Evolutionary conservation across 2,797 vertebrate species (phyloP).

Genomic region (Pangasius djambal): DNA sequence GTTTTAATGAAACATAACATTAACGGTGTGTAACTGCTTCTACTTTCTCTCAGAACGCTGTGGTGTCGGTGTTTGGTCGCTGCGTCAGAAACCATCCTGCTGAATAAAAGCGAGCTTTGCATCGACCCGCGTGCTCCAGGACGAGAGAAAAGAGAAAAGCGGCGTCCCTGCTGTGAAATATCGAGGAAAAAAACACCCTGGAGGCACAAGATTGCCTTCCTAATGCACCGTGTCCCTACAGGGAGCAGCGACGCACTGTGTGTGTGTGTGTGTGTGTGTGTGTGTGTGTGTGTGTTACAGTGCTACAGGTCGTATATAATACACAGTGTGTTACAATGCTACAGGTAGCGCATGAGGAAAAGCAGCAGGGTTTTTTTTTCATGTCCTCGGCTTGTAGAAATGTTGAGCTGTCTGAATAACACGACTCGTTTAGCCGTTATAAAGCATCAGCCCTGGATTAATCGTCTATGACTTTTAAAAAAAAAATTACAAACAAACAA

Average conservation of each 20-base stretch:
- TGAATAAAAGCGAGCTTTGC: conserved; percentile 43
- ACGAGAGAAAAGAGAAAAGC: conserved; percentile 6
- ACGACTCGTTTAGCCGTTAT: neutral
- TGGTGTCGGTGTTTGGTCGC: neutral
- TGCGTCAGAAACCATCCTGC: conserved; percentile 16
- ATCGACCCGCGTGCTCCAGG: conserved; percentile 21
- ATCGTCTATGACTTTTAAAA: too few relatives aligned
- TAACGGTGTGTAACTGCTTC: neutral
- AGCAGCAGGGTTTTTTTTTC: neutral
- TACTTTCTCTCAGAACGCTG: neutral
- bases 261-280: neutral
- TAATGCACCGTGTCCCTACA: conserved; percentile 39
- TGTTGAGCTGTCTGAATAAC: neutral
- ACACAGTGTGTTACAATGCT: conserved; percentile 16
- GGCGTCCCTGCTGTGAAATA: conserved; percentile 37
- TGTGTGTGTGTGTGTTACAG: neutral
- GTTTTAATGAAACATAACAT: neutral
- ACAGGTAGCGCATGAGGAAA: conserved; percentile 35
- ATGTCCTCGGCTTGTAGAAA: neutral
- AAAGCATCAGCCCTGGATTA: too few relatives aligned
- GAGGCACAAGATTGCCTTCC: conserved; percentile 39
- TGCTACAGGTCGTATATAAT: conserved; percentile 42
- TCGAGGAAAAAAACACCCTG: conserved; percentile 23
- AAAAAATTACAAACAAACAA: too few relatives aligned
- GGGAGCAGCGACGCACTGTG: neutral